Conservation (phyloP, 1,140 invertebrate genomes). For the Drosophila burlai region DNA sequence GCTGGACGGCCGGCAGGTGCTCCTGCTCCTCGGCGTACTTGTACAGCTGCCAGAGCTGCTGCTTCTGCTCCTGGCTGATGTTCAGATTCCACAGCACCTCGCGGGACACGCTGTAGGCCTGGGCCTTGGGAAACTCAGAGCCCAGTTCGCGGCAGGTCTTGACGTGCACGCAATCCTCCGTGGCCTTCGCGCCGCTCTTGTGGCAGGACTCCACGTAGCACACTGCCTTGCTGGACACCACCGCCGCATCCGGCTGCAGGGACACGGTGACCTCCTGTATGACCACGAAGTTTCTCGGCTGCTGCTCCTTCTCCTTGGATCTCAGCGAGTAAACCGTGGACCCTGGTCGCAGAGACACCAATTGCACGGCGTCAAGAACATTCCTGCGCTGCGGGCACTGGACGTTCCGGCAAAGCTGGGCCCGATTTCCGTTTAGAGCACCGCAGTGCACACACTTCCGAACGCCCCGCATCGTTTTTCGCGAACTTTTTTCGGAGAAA, state of each 20-base stretch:
- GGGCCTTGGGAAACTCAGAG: conserved; percentile 44
- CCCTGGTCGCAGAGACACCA: conserved; percentile 48
- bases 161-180: conserved; percentile 60
- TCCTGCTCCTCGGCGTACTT: conserved; percentile 57
- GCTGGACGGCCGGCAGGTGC: conserved; percentile 72
- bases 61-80: conserved; percentile 68
- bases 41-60: conserved; percentile 72
- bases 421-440: conserved; percentile 69
- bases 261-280: conserved; percentile 65
- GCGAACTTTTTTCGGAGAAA: background rate
- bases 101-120: conserved; percentile 58
- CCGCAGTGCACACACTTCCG: conserved; percentile 72
- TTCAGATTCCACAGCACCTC: conserved; percentile 80
- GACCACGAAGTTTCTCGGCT: conserved; percentile 72
- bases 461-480: conserved; percentile 57
- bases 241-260: conserved; percentile 57
- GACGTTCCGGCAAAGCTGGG: conserved; percentile 63
- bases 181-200: conserved; percentile 22
- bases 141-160: conserved; percentile 63
- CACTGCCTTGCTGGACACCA: conserved; percentile 72
- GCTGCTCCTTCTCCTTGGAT: conserved; percentile 59
- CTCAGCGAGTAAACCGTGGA: conserved; percentile 66
- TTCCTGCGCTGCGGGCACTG: conserved; percentile 66
- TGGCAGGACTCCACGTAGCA: conserved; percentile 72
- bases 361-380: conserved; percentile 63